A percentile compares a stretch with the other conserved stretches of the same genome.
Conservation (phyloP, 2,888 invertebrate genomes). For the Slavum lentiscoides region DNA sequence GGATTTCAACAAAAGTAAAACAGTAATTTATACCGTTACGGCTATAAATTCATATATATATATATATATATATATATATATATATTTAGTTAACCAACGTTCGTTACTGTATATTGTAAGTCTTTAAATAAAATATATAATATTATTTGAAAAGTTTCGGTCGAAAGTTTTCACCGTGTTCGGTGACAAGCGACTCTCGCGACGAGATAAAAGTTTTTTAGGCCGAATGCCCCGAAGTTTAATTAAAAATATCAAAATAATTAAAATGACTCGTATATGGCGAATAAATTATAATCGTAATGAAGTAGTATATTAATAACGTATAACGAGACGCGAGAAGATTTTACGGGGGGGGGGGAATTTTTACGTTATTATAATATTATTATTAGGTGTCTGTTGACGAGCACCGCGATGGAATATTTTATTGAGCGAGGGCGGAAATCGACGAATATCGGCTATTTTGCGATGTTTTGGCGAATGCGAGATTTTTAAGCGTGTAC, state of each 20-base stretch:
- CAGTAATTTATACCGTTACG: background rate
- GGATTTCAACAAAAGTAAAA: background rate
- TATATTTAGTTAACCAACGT: background rate
- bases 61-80: too few species aligned
- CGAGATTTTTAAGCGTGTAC: too few species aligned
- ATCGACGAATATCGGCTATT: too few species aligned
- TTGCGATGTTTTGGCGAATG: too few species aligned
- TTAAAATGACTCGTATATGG: conserved; percentile 7
- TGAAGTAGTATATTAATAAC: conserved; percentile 2
- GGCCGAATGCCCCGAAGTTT: conserved; percentile 14
- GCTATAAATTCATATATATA: background rate
- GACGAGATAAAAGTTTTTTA: conserved; percentile 24
- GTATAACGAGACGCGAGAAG: background rate
- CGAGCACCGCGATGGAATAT: too few species aligned
- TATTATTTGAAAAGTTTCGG: conserved; percentile 13
- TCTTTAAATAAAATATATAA: background rate
- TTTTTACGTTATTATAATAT: background rate
- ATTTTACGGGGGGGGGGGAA: background rate
- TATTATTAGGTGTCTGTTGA: too few species aligned
- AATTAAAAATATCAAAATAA: conserved; percentile 40
- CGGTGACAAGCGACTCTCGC: conserved; percentile 1
- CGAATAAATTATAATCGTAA: conserved; percentile 30
- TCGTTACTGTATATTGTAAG: conserved; percentile 17
- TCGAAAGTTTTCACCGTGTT: conserved; percentile 2
- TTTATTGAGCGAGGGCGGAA: too few species aligned